Percentiles rank a stretch among this genome's conserved stretches.
Conservation (phyloP, 2,113 vertebrate species). For the Tautogolabrus adspersus region DNA sequence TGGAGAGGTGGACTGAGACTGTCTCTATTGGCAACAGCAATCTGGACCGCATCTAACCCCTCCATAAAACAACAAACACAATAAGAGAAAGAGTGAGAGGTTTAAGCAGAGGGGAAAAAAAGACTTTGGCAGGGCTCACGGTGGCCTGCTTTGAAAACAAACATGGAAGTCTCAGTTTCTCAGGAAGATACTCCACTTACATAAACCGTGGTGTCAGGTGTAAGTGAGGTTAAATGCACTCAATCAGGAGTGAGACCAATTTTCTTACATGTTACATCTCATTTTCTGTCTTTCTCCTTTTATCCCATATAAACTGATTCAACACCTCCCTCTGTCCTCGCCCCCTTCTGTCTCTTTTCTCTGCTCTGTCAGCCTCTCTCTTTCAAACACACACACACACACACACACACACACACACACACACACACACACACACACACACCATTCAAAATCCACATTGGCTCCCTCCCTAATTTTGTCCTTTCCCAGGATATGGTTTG, state of each 20-base stretch:
- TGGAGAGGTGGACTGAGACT: constrained; percentile 77
- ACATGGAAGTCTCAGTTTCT: constrained; percentile 75
- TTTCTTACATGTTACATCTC: not conserved
- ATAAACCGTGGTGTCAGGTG: constrained; percentile 37
- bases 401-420: constrained; percentile 33
- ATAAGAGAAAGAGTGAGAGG: constrained; percentile 64
- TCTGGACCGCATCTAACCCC: constrained; percentile 75
- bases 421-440: constrained; percentile 24
- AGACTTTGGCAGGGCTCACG: constrained; percentile 59
- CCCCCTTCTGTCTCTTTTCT: not conserved
- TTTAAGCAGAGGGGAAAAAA: constrained; percentile 36
- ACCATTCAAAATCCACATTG: constrained; percentile 29
- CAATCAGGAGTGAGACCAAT: not conserved
- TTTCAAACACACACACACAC: constrained; percentile 42
- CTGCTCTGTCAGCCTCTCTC: constrained; percentile 36
- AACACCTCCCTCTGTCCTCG: constrained; percentile 23
- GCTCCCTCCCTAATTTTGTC: constrained; percentile 63
- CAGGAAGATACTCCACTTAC: constrained; percentile 55
- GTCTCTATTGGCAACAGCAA: constrained; percentile 78
- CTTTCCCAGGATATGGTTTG: constrained; percentile 87
- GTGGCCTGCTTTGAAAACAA: constrained; percentile 75
- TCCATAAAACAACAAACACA: constrained; percentile 78
- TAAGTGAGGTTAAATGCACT: constrained; percentile 33
- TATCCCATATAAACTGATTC: constrained; percentile 17
- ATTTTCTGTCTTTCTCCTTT: constrained; percentile 5